Conservation (phyloP, 2,888 invertebrate genomes). For the Eupithecia vulgata region DNA sequence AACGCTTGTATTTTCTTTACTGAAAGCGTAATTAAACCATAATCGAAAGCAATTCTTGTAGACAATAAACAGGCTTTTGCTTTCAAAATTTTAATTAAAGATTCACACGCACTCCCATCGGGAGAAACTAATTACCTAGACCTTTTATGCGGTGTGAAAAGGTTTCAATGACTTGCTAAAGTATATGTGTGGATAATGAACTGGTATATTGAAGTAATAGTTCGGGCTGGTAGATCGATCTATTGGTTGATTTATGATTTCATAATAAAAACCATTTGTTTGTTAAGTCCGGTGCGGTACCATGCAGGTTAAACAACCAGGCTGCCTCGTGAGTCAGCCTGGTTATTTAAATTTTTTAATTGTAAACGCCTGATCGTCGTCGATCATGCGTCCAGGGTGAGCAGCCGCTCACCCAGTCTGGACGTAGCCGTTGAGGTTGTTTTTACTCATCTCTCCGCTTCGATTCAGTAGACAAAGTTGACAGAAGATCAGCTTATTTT, state of each 20-base stretch:
- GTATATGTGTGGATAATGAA: not conserved
- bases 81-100: conserved; percentile 69
- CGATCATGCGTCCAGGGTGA: too few species aligned
- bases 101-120: conserved; percentile 48
- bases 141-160: conserved; percentile 46
- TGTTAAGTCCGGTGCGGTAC: not conserved
- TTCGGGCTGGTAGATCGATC: not conserved
- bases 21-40: conserved; percentile 16
- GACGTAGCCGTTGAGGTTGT: too few species aligned
- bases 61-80: conserved; percentile 54
- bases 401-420: too few species aligned
- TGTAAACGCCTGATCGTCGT: too few species aligned
- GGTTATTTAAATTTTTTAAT: too few species aligned
- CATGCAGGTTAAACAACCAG: not conserved
- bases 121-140: conserved; percentile 52
- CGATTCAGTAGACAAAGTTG: too few species aligned
- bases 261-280: not conserved
- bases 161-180: conserved; percentile 21
- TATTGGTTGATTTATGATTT: conserved; percentile 2
- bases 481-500: too few species aligned
- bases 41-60: conserved; percentile 52
- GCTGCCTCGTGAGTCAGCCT: too few species aligned
- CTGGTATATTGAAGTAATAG: conserved; percentile 2
- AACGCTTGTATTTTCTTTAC: conserved; percentile 11
- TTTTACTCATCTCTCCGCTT: too few species aligned